Evolutionary conservation across 2,888 invertebrate species (phyloP).

Genomic region (Eupelmus urozonus): DNA sequence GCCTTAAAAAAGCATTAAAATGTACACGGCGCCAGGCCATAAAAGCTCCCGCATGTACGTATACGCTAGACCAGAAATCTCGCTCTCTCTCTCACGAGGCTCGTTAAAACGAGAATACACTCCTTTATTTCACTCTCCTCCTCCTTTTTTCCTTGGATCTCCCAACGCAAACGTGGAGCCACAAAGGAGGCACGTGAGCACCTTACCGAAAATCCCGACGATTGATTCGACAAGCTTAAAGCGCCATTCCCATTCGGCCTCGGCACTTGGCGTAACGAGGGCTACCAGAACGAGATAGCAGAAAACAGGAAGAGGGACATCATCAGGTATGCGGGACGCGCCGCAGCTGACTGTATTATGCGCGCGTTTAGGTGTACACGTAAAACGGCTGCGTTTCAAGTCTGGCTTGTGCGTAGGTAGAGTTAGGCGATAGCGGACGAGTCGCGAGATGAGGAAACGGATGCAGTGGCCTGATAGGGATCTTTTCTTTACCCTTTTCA

Average conservation of each 20-base stretch:
- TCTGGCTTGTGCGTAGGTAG: too few species aligned
- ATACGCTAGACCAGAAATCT: conserved; percentile 25
- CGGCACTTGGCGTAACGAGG: background rate
- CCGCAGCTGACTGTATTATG: background rate
- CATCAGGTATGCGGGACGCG: conserved; percentile 39
- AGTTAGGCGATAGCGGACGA: too few species aligned
- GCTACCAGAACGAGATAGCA: background rate
- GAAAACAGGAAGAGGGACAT: conserved; percentile 30
- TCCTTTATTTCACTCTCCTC: too few species aligned
- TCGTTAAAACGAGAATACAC: conserved; percentile 37
- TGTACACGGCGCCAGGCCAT: conserved; percentile 34
- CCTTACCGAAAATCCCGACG: conserved; percentile 53
- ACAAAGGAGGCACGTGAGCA: conserved; percentile 55
- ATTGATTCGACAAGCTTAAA: conserved; percentile 45
- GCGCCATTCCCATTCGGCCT: conserved; percentile 53
- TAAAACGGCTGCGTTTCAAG: conserved; percentile 2
- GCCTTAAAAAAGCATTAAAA: conserved; percentile 45
- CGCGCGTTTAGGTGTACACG: background rate
- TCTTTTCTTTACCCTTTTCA: conserved; percentile 19
- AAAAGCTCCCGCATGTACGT: conserved; percentile 24
- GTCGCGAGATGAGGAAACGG: background rate
- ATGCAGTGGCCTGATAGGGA: conserved; percentile 19
- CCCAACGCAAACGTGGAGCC: background rate
- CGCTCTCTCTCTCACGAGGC: background rate
- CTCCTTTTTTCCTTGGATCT: conserved; percentile 2